Conservation (phyloP, 2,888 invertebrate species). For the Hypsopygia costalis region DNA sequence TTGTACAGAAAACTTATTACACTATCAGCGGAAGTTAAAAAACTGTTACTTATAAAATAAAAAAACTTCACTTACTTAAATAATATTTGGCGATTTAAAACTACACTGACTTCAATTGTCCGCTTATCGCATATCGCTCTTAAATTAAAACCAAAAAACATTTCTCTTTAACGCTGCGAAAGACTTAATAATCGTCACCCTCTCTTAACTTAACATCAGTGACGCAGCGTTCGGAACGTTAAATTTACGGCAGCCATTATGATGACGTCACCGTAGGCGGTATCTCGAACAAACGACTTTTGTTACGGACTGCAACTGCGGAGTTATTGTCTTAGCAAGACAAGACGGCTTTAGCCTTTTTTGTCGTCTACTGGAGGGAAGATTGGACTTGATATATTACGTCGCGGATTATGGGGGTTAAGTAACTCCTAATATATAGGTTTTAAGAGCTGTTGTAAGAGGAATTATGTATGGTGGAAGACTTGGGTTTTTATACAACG, state of each 20-base stretch:
- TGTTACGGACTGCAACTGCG: constrained; percentile 35
- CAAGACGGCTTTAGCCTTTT: background rate
- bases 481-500: too few relatives aligned
- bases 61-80: too few relatives aligned
- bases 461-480: too few relatives aligned
- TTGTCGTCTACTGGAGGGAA: background rate
- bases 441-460: too few relatives aligned
- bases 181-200: background rate
- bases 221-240: constrained; percentile 30
- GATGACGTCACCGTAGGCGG: constrained; percentile 37
- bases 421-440: background rate
- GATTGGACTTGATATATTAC: background rate
- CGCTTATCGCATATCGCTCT: background rate
- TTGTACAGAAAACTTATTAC: too few relatives aligned
- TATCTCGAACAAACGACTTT: constrained; percentile 36
- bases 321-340: constrained; percentile 31
- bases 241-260: constrained; percentile 41
- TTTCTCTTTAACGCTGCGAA: too few relatives aligned
- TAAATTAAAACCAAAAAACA: background rate
- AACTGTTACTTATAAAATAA: too few relatives aligned
- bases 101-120: too few relatives aligned
- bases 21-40: too few relatives aligned
- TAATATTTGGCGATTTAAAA: too few relatives aligned
- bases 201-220: constrained; percentile 17
- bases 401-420: background rate